These are phyloP conservation scores for Myotis lucifugus DNA, from an alignment of 2,113 vertebrate genomes.

Conservation along the genomic window DNA sequence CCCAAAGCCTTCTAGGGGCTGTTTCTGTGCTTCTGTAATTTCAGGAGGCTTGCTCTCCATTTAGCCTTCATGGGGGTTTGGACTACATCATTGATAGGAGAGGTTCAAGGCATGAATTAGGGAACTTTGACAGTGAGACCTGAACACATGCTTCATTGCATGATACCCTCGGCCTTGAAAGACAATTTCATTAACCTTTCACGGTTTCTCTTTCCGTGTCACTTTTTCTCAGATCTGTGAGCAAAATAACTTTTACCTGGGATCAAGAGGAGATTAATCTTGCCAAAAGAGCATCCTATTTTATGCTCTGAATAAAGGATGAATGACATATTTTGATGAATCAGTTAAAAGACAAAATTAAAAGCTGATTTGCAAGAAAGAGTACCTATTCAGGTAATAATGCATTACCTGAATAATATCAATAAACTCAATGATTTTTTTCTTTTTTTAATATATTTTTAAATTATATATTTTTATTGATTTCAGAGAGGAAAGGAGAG, in stretches of 20 bases:
- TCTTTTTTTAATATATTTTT: too few species aligned
- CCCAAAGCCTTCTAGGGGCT: neutral
- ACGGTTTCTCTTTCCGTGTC: slow-evolving; percentile 2
- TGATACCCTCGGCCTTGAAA: neutral
- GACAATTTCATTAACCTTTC: neutral
- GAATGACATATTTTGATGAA: slow-evolving; percentile 18
- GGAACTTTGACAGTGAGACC: neutral
- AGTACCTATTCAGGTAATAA: neutral
- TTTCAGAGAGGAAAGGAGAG: too few species aligned
- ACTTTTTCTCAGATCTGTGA: neutral
- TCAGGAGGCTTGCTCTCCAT: neutral
- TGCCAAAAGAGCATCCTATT: neutral
- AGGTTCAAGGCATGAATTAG: neutral
- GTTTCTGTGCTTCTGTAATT: neutral
- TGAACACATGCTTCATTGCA: neutral
- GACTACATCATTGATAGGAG: neutral
- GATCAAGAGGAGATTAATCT: neutral
- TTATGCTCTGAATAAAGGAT: neutral
- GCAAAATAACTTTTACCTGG: neutral
- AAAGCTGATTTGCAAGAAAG: neutral
- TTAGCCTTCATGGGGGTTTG: neutral
- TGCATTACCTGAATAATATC: neutral
- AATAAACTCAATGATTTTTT: neutral
- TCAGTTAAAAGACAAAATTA: slow-evolving; percentile 20
- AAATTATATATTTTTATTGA: too few species aligned